Evolutionary conservation across 2,888 invertebrate species (phyloP).

Genomic region (Ligdia adustata): DNA sequence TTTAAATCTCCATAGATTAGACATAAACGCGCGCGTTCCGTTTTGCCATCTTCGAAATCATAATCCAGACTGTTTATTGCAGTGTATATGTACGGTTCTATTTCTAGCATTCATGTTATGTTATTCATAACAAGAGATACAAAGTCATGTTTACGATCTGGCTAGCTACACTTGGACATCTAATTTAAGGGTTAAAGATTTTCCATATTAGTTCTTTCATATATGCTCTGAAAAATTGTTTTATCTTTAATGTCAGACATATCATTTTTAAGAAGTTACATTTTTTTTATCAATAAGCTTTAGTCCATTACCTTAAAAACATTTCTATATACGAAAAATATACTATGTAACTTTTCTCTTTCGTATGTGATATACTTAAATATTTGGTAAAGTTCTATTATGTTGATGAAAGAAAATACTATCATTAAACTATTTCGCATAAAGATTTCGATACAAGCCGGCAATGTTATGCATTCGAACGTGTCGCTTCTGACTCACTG

Average conservation of each 20-base stretch:
- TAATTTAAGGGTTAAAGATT: too few species aligned
- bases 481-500: constrained; percentile 58
- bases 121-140: constrained; percentile 20
- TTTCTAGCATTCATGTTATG: constrained; percentile 8
- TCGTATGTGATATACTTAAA: too few species aligned
- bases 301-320: too few species aligned
- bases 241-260: too few species aligned
- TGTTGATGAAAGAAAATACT: too few species aligned
- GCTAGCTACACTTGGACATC: constrained; percentile 27
- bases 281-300: too few species aligned
- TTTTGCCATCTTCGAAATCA: neutral
- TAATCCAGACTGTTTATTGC: constrained; percentile 10
- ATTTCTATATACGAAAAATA: too few species aligned
- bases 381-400: too few species aligned
- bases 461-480: constrained; percentile 58
- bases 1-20: constrained; percentile 17
- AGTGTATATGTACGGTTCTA: constrained; percentile 1
- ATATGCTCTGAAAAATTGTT: too few species aligned
- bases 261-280: too few species aligned
- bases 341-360: too few species aligned
- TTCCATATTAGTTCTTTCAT: too few species aligned
- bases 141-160: constrained; percentile 37
- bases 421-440: constrained; percentile 20
- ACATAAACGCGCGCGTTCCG: constrained; percentile 32
- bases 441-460: constrained; percentile 21